Evolutionary conservation across 1,140 invertebrate species (phyloP).

Genomic region (Platyscapa corneri): DNA sequence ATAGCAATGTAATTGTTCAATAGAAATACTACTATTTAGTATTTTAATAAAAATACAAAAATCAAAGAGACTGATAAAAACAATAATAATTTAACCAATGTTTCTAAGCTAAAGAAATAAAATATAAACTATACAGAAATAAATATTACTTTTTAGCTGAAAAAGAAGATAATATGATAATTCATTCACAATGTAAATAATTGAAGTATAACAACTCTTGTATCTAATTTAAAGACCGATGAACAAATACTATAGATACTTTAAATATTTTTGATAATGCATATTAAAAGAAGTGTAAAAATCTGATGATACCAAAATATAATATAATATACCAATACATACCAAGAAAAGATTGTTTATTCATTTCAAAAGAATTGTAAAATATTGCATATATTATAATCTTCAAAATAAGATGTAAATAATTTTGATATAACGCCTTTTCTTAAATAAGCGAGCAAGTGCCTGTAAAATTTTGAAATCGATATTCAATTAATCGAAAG

Average conservation of each 20-base stretch:
- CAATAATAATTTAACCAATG: too few relatives aligned
- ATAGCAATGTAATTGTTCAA: too few relatives aligned
- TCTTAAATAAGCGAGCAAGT: too few relatives aligned
- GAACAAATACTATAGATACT: not conserved
- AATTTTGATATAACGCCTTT: conserved; percentile 11
- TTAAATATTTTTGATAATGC: not conserved
- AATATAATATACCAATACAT: not conserved
- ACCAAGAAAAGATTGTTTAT: not conserved
- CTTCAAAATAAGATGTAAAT: not conserved
- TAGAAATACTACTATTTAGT: too few relatives aligned
- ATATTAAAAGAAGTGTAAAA: not conserved
- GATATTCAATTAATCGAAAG: too few relatives aligned
- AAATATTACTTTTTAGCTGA: too few relatives aligned
- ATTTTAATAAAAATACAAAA: too few relatives aligned
- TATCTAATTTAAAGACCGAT: not conserved
- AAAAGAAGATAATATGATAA: too few relatives aligned
- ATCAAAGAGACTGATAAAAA: too few relatives aligned
- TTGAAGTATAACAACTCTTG: conserved; percentile 1
- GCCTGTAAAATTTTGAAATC: too few relatives aligned
- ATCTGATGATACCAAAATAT: not conserved
- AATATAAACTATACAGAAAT: too few relatives aligned
- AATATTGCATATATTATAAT: conserved; percentile 20
- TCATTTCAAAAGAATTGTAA: not conserved
- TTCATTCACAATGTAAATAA: not conserved
- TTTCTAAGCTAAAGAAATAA: too few relatives aligned